phyloP scores from a whole-genome alignment of 2,888 invertebrate species.

The Ypsolopha scabrella region DNA sequence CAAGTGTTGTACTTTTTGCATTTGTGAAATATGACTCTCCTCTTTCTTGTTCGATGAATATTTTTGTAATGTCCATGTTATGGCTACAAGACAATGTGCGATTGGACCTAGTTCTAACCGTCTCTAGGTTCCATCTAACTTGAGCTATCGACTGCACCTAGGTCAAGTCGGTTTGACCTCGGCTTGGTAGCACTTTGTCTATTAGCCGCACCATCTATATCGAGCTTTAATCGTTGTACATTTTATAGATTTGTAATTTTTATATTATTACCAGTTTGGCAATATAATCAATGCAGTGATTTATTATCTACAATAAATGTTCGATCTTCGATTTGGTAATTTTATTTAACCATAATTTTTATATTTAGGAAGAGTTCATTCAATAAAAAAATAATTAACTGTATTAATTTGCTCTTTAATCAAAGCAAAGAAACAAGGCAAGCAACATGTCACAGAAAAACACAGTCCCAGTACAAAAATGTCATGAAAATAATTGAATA shows the following conservation, averaged over 20 bases:
- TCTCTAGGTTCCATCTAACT: no score
- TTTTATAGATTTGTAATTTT: slow-evolving; percentile 8
- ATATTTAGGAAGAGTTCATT: background rate
- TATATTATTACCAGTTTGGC: background rate
- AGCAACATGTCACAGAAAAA: slow-evolving; percentile 43
- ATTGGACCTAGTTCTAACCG: no score
- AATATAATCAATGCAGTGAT: background rate
- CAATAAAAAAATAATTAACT: slow-evolving; percentile 14
- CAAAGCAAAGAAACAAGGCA: slow-evolving; percentile 31
- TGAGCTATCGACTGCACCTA: no score
- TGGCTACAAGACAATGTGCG: no score
- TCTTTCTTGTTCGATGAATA: no score
- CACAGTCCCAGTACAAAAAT: slow-evolving; percentile 5
- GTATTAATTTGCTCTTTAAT: slow-evolving; percentile 39
- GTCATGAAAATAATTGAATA: slow-evolving; percentile 33
- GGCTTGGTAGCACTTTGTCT: no score
- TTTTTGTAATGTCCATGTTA: no score
- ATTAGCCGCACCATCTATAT: slow-evolving; percentile 18
- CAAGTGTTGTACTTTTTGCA: no score
- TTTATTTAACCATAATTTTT: background rate
- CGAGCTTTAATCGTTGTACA: slow-evolving; percentile 47
- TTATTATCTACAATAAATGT: background rate
- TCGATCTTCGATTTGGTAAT: background rate
- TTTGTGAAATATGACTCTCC: no score
- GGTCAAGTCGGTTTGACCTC: no score